Evolutionary conservation across 1,140 invertebrate species (phyloP).

Genomic region (Lanistes nyassanus): DNA sequence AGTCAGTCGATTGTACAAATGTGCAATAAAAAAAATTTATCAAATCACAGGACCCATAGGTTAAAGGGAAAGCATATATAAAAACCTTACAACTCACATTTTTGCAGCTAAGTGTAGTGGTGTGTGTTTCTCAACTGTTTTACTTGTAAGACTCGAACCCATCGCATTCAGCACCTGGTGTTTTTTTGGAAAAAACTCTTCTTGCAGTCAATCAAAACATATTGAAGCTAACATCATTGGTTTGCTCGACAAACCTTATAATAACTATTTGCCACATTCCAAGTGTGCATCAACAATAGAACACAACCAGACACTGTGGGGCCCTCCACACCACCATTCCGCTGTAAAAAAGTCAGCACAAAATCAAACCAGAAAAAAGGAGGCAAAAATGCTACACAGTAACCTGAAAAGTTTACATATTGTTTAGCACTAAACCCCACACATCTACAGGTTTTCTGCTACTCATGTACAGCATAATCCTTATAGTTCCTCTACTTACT

Average conservation of each 20-base stretch:
- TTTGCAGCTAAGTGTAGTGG: slow-evolving; percentile 65
- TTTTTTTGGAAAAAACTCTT: background rate
- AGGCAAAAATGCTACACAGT: too few species aligned
- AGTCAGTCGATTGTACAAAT: too few species aligned
- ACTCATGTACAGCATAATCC: background rate
- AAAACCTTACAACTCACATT: slow-evolving; percentile 51
- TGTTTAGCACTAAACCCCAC: too few species aligned
- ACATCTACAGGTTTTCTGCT: too few species aligned
- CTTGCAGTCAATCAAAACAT: background rate
- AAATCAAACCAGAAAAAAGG: background rate
- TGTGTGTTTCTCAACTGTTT: slow-evolving; percentile 60
- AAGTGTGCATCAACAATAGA: background rate
- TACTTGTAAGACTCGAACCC: slow-evolving; percentile 59
- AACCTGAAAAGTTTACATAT: too few species aligned
- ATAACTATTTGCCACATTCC: background rate
- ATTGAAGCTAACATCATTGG: background rate
- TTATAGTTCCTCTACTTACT: slow-evolving; percentile 38
- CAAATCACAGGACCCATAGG: background rate
- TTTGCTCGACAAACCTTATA: background rate
- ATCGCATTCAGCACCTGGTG: slow-evolving; percentile 62
- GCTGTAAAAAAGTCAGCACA: background rate
- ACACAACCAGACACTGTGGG: too few species aligned
- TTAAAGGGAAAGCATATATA: background rate
- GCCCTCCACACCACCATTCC: too few species aligned
- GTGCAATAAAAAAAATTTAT: too few species aligned